Percentiles rank a stretch among this genome's conserved stretches.
Evolutionary conservation across 53 echinoderm and acorn worm species (phyloP).

Genomic region (Holothuria leucospilota): DNA sequence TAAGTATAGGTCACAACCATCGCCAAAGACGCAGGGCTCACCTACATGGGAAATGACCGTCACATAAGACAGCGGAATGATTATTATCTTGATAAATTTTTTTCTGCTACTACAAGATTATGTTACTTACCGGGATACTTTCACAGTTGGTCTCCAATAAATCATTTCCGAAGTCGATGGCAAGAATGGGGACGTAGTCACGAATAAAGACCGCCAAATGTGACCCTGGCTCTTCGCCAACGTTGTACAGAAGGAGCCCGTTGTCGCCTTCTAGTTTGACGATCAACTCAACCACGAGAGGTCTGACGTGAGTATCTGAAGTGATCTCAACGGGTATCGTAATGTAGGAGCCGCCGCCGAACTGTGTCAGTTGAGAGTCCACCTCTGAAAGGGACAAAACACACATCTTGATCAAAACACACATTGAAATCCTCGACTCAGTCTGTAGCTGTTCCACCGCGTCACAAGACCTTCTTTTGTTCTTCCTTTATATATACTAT

Average conservation of each 20-base stretch:
- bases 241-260: conserved; percentile 68
- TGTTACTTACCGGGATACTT: conserved; percentile 4
- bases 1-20: no score
- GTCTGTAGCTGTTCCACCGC: no score
- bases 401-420: no score
- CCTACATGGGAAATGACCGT: no score
- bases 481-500: no score
- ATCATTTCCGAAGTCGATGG: conserved; percentile 57
- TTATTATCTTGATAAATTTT: no score
- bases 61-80: no score
- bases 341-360: conserved; percentile 75
- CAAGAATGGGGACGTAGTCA: conserved; percentile 56
- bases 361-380: conserved; percentile 69
- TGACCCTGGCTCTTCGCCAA: conserved; percentile 68
- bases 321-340: conserved; percentile 34
- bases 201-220: conserved; percentile 66
- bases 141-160: conserved; percentile 30
- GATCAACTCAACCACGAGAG: conserved; percentile 43
- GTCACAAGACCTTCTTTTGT: no score
- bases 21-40: no score
- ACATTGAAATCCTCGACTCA: no score
- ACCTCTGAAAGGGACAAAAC: conserved; percentile 55
- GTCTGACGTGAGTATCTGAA: background rate
- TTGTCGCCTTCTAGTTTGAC: conserved; percentile 49
- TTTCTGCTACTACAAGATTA: no score